phyloP scores from a whole-genome alignment of 2,888 invertebrate species.

The Agonopterix subpropinquella region DNA sequence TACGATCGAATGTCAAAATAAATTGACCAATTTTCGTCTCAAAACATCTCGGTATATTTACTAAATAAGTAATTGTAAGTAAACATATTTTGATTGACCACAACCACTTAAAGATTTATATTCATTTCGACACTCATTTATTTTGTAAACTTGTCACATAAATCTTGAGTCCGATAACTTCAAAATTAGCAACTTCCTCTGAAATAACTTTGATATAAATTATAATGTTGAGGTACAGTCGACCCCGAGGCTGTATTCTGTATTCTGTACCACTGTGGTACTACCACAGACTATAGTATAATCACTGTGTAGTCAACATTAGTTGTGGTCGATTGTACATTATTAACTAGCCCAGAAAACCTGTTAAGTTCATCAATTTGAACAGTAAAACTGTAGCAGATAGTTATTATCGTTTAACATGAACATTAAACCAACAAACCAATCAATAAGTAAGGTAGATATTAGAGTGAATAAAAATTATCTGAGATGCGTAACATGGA shows the following conservation, averaged over 20 bases:
- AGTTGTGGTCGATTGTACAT: no score
- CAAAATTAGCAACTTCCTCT: conserved; percentile 5
- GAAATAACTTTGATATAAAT: background rate
- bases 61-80: background rate
- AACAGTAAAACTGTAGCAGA: conserved; percentile 8
- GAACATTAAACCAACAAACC: conserved; percentile 19
- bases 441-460: conserved; percentile 18
- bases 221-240: background rate
- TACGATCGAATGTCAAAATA: background rate
- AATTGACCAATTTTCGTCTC: background rate
- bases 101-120: background rate
- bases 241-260: no score
- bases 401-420: conserved; percentile 12
- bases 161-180: conserved; percentile 1
- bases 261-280: no score
- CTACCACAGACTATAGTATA: background rate
- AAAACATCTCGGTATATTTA: no score
- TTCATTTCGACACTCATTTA: background rate
- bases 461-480: conserved; percentile 17
- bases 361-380: conserved; percentile 1
- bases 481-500: conserved; percentile 10
- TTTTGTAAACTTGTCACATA: conserved; percentile 1
- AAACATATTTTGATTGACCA: background rate
- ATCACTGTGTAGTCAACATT: no score
- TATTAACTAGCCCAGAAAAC: no score